These are phyloP conservation scores for Tipula helvola DNA, from an alignment of 2,888 invertebrate species.

Conservation along the genomic window DNA sequence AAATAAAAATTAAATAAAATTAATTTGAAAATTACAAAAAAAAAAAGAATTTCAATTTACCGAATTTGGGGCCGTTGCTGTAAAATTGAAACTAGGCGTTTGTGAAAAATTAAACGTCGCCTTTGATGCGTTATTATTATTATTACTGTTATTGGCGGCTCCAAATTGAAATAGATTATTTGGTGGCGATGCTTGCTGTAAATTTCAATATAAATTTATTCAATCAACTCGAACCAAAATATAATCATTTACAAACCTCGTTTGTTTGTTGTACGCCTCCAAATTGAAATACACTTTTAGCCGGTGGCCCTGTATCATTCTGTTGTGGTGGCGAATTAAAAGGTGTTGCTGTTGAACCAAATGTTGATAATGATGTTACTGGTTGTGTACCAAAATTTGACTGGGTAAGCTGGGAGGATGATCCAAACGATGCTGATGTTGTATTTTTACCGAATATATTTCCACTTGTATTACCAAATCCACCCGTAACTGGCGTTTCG, in stretches of 20 bases:
- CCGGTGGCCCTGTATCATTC: slow-evolving; percentile 12
- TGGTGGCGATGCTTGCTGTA: not conserved
- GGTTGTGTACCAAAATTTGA: not conserved
- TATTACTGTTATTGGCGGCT: slow-evolving; percentile 10
- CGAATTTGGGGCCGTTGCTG: not conserved
- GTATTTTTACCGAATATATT: not conserved
- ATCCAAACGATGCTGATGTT: not conserved
- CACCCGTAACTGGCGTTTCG: not conserved
- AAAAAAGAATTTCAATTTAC: not conserved
- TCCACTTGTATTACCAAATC: not conserved
- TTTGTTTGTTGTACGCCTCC: slow-evolving; percentile 12
- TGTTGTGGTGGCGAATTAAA: slow-evolving; percentile 14
- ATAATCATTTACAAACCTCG: not conserved
- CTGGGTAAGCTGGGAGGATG: not conserved
- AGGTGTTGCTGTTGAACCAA: not conserved
- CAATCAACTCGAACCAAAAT: not conserved
- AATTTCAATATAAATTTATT: not conserved
- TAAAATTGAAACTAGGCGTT: slow-evolving; percentile 12
- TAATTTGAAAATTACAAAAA: not conserved
- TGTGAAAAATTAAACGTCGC: slow-evolving; percentile 12
- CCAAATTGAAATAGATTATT: slow-evolving; percentile 14
- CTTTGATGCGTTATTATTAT: slow-evolving; percentile 12
- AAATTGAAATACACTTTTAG: slow-evolving; percentile 18
- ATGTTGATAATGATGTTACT: not conserved
- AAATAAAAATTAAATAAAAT: not conserved